Evolutionary conservation across 2,888 invertebrate species (phyloP).

Genomic region (Ganaspis brasiliensis): DNA sequence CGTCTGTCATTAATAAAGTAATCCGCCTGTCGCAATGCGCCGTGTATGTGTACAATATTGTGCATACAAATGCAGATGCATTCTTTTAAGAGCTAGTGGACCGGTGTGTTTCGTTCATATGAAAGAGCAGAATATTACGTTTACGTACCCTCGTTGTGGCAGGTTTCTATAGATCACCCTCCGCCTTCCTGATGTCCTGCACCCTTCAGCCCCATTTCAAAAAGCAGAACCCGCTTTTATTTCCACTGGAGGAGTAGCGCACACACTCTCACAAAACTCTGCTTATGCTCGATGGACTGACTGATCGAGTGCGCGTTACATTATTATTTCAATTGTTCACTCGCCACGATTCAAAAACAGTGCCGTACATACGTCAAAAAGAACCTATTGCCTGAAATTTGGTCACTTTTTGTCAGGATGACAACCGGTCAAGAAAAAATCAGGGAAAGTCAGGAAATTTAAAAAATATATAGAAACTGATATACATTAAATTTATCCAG

Average conservation of each 20-base stretch:
- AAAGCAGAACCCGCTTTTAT: conserved; percentile 55
- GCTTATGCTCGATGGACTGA: conserved; percentile 47
- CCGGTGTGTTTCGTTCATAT: conserved; percentile 42
- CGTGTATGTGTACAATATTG: conserved; percentile 52
- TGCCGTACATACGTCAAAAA: conserved; percentile 4
- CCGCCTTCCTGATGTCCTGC: conserved; percentile 47
- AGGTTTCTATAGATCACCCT: conserved; percentile 61
- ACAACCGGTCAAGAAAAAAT: no score
- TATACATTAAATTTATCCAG: no score
- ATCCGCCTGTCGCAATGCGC: conserved; percentile 52
- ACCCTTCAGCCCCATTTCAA: conserved; percentile 52
- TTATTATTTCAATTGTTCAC: conserved; percentile 72
- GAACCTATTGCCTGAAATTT: background rate
- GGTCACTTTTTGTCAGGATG: background rate
- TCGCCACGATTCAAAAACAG: conserved; percentile 61
- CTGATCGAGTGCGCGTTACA: conserved; percentile 67
- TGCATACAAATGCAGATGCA: conserved; percentile 39
- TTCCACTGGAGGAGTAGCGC: background rate
- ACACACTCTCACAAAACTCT: conserved; percentile 13
- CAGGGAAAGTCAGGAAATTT: no score
- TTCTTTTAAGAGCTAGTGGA: conserved; percentile 32
- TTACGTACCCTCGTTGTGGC: conserved; percentile 52
- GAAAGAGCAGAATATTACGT: conserved; percentile 52
- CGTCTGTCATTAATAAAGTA: conserved; percentile 62
- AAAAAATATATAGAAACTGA: no score